Conservation (phyloP, 2,797 vertebrate genomes). For the Poecilia picta region DNA sequence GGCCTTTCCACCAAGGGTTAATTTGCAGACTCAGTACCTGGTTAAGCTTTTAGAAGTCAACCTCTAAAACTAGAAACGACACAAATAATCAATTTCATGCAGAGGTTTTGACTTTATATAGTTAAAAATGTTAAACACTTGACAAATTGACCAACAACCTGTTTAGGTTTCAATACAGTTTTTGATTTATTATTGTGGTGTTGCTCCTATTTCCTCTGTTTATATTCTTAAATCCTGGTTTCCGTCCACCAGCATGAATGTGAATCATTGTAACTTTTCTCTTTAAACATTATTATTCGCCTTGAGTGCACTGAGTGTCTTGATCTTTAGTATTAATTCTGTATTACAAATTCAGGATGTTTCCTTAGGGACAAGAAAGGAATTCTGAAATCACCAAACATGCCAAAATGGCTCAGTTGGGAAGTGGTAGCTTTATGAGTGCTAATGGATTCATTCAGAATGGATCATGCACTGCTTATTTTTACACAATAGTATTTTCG, state of each 20-base stretch:
- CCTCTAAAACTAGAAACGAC: not conserved
- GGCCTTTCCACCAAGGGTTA: not conserved
- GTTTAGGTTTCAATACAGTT: not conserved
- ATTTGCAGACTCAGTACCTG: not conserved
- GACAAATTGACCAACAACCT: not conserved
- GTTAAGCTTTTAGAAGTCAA: not conserved
- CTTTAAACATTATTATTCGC: not conserved
- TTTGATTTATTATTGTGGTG: not conserved
- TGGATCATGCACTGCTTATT: not conserved
- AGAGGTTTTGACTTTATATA: not conserved
- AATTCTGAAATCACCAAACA: not conserved
- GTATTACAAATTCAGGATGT: not conserved
- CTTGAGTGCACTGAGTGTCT: not conserved
- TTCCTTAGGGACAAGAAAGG: not conserved
- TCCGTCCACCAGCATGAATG: not conserved
- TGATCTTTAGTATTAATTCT: not conserved
- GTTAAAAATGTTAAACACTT: not conserved
- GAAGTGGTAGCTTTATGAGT: not conserved
- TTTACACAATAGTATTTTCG: not conserved
- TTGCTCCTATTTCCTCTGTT: not conserved
- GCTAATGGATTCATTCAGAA: not conserved
- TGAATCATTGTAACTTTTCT: not conserved
- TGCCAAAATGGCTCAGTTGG: not conserved
- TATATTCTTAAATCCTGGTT: not conserved
- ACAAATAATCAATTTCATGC: not conserved